These are phyloP conservation scores for Ciconia boyciana DNA, from an alignment of 2,113 vertebrate genomes.

Conservation along the genomic window DNA sequence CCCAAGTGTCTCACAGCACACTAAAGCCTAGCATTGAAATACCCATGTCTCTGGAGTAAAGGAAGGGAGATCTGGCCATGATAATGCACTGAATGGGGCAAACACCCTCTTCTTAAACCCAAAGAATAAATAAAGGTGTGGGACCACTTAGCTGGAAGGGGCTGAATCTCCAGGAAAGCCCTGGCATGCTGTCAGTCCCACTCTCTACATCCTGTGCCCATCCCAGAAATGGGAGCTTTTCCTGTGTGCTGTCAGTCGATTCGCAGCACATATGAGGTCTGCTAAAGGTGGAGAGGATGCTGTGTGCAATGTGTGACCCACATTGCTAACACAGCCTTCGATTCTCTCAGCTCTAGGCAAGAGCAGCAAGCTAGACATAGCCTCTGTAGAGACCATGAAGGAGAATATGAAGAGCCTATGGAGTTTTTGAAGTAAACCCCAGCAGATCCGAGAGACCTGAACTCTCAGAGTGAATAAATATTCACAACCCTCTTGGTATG, in stretches of 20 bases:
- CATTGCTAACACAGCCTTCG: neutral
- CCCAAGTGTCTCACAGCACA: neutral
- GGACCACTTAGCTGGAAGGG: neutral
- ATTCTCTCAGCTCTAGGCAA: neutral
- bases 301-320: neutral
- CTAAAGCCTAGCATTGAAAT: neutral
- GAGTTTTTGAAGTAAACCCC: neutral
- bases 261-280: neutral
- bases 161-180: neutral
- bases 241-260: neutral
- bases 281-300: neutral
- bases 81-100: neutral
- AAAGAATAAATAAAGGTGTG: neutral
- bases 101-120: neutral
- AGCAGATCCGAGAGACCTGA: neutral
- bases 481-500: neutral
- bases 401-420: neutral
- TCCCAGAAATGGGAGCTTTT: neutral
- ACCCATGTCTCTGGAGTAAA: neutral
- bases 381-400: accelerated
- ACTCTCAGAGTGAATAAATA: too few species aligned
- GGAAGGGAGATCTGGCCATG: neutral
- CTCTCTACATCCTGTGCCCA: neutral
- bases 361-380: neutral
- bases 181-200: neutral